Evolutionary conservation across 2,888 invertebrate genomes (phyloP).

Genomic region (Anodontia alba): DNA sequence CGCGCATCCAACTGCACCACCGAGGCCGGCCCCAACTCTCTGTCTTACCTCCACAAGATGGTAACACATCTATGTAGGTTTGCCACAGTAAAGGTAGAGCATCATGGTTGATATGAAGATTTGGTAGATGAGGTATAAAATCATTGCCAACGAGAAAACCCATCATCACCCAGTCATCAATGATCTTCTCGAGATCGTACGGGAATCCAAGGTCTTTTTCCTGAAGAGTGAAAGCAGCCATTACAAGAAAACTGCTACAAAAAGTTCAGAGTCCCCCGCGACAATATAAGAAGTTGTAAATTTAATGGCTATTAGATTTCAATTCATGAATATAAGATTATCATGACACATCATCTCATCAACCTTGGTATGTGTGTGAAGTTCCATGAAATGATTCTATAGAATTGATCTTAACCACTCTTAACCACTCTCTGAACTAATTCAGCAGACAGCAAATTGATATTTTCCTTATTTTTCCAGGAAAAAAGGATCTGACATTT

Average conservation of each 20-base stretch:
- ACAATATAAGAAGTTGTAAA: no score
- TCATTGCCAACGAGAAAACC: slow-evolving; percentile 98
- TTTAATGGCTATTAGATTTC: neutral
- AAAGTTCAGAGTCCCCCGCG: neutral
- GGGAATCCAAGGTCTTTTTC: slow-evolving; percentile 87
- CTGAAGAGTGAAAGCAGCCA: slow-evolving; percentile 74
- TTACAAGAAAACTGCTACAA: neutral
- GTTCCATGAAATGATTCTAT: no score
- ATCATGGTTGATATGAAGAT: slow-evolving; percentile 96
- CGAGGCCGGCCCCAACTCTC: no score
- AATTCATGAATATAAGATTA: neutral
- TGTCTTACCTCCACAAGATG: slow-evolving; percentile 92
- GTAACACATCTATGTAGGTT: slow-evolving; percentile 94
- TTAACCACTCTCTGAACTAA: no score
- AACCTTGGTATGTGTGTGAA: no score
- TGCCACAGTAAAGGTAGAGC: slow-evolving; percentile 94
- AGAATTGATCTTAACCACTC: no score
- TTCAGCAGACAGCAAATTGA: no score
- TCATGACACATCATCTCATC: no score
- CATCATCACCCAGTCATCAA: slow-evolving; percentile 99
- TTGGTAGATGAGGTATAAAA: slow-evolving; percentile 98
- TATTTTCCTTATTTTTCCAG: no score
- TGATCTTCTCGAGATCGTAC: slow-evolving; percentile 94
- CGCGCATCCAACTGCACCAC: no score
- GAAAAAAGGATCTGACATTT: no score